phyloP scores from a whole-genome alignment of 2,113 vertebrate genomes.

The Catharus bicknelli region DNA sequence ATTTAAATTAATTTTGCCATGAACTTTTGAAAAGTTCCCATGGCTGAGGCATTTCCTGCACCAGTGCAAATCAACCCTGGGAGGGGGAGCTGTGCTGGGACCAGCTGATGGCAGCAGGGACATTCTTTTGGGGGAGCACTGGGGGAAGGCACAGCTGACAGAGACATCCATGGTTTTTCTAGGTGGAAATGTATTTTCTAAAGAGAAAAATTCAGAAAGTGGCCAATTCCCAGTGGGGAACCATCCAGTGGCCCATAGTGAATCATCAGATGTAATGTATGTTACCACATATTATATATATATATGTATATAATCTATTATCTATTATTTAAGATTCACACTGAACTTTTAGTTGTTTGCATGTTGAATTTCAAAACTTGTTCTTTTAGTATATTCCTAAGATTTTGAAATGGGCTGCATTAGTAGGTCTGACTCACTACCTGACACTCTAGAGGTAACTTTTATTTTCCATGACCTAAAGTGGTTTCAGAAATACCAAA shows the following conservation, averaged over 20 bases:
- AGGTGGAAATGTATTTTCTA: not conserved
- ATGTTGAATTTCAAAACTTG: not conserved
- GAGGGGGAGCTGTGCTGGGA: not conserved
- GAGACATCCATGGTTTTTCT: fast-evolving
- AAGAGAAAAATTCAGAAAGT: not conserved
- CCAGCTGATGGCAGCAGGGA: not conserved
- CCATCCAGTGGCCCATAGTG: too few species aligned
- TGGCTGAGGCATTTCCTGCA: fast-evolving
- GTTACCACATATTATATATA: not conserved
- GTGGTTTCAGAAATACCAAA: not conserved
- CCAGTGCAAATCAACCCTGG: not conserved
- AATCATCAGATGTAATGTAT: fast-evolving
- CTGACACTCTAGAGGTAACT: not conserved
- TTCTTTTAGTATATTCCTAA: not conserved
- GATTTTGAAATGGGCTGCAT: not conserved
- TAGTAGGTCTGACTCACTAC: not conserved
- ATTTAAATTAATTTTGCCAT: not conserved
- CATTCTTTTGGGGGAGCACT: fast-evolving
- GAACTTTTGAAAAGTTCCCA: not conserved
- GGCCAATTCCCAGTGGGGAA: not conserved
- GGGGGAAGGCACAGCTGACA: not conserved
- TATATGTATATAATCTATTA: not conserved
- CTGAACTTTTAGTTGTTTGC: not conserved
- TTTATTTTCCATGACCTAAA: not conserved
- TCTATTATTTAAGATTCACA: not conserved